These are phyloP conservation scores for Anomalospiza imberbis DNA, from an alignment of 2,797 vertebrate species.

Conservation along the genomic window DNA sequence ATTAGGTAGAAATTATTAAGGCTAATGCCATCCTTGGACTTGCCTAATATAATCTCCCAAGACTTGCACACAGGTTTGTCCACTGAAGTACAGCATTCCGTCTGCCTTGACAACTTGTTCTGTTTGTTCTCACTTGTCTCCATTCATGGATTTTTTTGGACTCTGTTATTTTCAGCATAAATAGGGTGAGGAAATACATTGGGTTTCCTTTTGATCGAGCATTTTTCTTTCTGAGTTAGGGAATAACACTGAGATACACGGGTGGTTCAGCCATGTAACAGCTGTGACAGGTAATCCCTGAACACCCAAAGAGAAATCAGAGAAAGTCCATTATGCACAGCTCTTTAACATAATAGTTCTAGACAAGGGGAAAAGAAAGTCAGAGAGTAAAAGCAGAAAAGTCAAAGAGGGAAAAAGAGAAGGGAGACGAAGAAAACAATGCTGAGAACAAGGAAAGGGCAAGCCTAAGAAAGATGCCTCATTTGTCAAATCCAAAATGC, in stretches of 20 bases:
- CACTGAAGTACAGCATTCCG: slow-evolving; percentile 60
- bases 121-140: slow-evolving; percentile 62
- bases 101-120: slow-evolving; percentile 70
- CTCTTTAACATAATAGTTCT: slow-evolving; percentile 17
- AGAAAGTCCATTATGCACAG: neutral
- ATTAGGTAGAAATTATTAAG: slow-evolving; percentile 57
- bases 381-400: slow-evolving; percentile 4
- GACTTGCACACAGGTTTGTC: slow-evolving; percentile 59
- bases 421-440: neutral
- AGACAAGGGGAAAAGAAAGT: slow-evolving; percentile 17
- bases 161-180: slow-evolving; percentile 47
- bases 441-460: slow-evolving; percentile 2
- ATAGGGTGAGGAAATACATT: slow-evolving; percentile 54
- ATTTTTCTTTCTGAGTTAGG: slow-evolving; percentile 18
- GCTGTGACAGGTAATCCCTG: neutral
- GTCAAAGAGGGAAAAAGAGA: neutral
- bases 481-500: neutral
- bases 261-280: neutral
- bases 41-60: slow-evolving; percentile 61
- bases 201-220: slow-evolving; percentile 40
- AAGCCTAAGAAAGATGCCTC: neutral
- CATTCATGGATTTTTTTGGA: slow-evolving; percentile 65
- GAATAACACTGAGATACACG: neutral
- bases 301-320: neutral
- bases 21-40: slow-evolving; percentile 50